Percentiles rank a stretch among this genome's conserved stretches.
Evolutionary conservation across 1,140 invertebrate species (phyloP).

Genomic region (Leptinotarsa undecemlineata): DNA sequence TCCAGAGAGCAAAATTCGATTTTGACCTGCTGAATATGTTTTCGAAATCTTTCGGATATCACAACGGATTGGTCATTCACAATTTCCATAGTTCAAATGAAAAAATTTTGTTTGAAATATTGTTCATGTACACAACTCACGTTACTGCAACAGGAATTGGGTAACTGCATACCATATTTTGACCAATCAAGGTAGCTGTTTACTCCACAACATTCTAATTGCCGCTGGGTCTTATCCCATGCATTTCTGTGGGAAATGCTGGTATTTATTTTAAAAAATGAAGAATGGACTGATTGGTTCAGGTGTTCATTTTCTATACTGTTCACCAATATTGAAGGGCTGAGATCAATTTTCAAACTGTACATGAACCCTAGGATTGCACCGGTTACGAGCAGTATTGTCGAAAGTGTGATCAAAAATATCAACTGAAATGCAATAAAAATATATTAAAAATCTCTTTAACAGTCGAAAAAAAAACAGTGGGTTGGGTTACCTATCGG

Average conservation of each 20-base stretch:
- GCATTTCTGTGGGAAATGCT: not conserved
- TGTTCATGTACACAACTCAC: not conserved
- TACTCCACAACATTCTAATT: slow-evolving; percentile 16
- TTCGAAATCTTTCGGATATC: no score
- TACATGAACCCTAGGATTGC: slow-evolving; percentile 10
- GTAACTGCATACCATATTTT: not conserved
- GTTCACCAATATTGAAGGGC: not conserved
- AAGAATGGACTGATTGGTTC: not conserved
- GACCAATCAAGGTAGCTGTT: slow-evolving; percentile 10
- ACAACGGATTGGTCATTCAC: no score
- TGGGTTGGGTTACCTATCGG: no score
- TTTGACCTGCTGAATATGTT: no score
- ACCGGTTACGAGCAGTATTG: not conserved
- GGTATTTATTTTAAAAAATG: not conserved
- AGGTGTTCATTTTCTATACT: not conserved
- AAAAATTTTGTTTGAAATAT: no score
- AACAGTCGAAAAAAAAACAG: no score
- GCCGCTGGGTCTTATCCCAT: slow-evolving; percentile 9
- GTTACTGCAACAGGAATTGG: slow-evolving; percentile 11
- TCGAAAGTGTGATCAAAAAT: not conserved
- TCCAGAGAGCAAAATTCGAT: no score
- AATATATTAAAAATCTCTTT: not conserved
- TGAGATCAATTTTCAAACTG: not conserved
- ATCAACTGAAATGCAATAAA: not conserved
- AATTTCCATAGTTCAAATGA: no score